phyloP scores from a whole-genome alignment of 2,113 vertebrate species.

The Barnardius zonarius region DNA sequence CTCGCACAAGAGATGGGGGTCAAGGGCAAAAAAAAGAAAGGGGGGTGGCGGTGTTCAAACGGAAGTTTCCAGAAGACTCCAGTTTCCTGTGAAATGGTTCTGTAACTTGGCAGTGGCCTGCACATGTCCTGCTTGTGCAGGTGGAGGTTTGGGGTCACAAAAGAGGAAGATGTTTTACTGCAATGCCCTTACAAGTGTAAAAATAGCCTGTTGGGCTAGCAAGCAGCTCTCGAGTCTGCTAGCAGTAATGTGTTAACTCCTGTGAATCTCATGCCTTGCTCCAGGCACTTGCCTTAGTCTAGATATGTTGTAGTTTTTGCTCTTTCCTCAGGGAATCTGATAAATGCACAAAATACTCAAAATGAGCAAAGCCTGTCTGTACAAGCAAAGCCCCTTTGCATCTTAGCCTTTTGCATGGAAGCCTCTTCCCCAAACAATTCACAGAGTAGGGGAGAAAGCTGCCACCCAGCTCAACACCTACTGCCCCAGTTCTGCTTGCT shows the following conservation, averaged over 20 bases:
- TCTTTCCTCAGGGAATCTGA: background rate
- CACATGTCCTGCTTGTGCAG: background rate
- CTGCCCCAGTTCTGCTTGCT: background rate
- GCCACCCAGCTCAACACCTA: background rate
- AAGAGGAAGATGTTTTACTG: background rate
- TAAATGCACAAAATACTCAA: background rate
- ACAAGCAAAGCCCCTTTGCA: background rate
- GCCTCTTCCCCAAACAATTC: background rate
- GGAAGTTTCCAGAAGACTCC: background rate
- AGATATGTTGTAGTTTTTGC: background rate
- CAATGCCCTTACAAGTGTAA: background rate
- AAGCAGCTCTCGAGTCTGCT: background rate
- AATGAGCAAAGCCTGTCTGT: background rate
- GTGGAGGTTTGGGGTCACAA: constrained; percentile 30
- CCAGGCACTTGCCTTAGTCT: background rate
- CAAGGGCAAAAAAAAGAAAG: background rate
- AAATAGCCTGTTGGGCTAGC: background rate
- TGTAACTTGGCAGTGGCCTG: background rate
- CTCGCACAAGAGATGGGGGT: background rate
- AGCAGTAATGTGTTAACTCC: background rate
- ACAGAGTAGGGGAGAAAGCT: background rate
- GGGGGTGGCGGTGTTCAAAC: background rate
- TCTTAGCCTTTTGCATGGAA: background rate
- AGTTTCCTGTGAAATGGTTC: background rate
- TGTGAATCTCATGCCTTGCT: background rate